phyloP scores from a whole-genome alignment of 2,797 vertebrate genomes.

The Gambelia wislizenii region DNA sequence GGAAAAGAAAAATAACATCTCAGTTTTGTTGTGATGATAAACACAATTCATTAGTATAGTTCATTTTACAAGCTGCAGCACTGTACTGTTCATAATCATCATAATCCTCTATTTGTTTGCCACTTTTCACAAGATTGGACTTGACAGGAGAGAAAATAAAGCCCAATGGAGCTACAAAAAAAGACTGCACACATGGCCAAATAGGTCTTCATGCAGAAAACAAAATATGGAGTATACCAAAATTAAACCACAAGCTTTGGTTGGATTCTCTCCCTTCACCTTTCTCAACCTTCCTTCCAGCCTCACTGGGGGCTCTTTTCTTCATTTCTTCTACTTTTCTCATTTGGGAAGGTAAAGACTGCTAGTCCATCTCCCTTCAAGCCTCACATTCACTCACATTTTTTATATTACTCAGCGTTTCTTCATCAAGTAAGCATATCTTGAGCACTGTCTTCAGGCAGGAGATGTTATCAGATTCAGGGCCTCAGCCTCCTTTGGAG shows the following conservation, averaged over 20 bases:
- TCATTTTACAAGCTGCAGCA: not conserved
- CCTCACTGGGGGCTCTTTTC: not conserved
- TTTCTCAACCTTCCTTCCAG: not conserved
- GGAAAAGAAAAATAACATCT: not conserved
- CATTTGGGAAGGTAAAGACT: not conserved
- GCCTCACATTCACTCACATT: not conserved
- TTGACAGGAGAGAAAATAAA: too few relatives aligned
- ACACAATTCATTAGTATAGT: not conserved
- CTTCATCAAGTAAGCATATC: too few relatives aligned
- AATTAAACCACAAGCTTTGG: too few relatives aligned
- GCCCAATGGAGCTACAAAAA: not conserved
- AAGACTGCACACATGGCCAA: too few relatives aligned
- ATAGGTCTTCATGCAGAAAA: too few relatives aligned
- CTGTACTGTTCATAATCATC: not conserved
- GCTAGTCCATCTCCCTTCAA: not conserved
- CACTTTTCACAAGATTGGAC: not conserved
- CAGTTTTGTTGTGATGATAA: not conserved
- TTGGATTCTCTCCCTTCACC: not conserved
- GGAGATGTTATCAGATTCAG: too few relatives aligned
- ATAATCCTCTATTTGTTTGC: not conserved
- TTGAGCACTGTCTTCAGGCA: not conserved
- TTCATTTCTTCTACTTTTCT: not conserved
- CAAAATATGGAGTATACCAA: too few relatives aligned
- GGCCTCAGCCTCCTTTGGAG: too few relatives aligned
- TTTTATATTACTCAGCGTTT: too few relatives aligned